Base-by-base conservation (phyloP, 2,888 invertebrate genomes). In the Ophion costatus region DNA sequence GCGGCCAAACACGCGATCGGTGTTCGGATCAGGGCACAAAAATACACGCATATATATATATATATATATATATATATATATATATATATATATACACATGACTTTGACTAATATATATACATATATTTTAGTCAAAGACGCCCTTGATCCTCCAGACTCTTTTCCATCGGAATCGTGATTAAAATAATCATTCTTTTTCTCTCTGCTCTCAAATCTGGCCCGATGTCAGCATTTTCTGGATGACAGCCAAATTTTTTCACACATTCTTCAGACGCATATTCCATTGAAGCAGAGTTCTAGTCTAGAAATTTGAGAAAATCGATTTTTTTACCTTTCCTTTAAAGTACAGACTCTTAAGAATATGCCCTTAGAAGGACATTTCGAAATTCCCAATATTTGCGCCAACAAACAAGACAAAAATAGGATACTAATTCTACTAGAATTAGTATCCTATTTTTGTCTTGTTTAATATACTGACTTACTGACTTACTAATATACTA, bases 1-100 rank as follows among this genome's bases (percentile, higher is more conserved):
- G 56, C 82, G 79, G 71, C 82, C 76, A 77, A 79, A 86, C 87
- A 82, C 84, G 86, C 86, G 84, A 86, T 87, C 84, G 79, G 79
- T 71, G 75, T 85, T 82, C 79, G 82, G 78, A 85, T 85, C 82
- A 71, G 63, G 77, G 76, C 45, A 59, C 82, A 73, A 82, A 82
- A 64, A 76, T 38, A 76, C 38, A 33, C 29, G 11, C 20, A 20
- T 42, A 45, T 9, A 64, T 51, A 56, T 64, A 74, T 20, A 56
- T 77, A 70, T 70, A 57, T 29, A 56, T 29, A 70, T 70, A 69
- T 51, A 38, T 9, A 64, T 51, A 56, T 64, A 74, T 22, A 56
- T 77, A 70, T 70, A 57, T 29, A 57, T 29, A 70, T 70, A 69
- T 51, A 76, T 38, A 76, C 20, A 33, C 29, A 1, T 11, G 29